These are phyloP conservation scores for Zaprionus ornatus DNA, from an alignment of 1,140 invertebrate genomes.

Conservation along the genomic window DNA sequence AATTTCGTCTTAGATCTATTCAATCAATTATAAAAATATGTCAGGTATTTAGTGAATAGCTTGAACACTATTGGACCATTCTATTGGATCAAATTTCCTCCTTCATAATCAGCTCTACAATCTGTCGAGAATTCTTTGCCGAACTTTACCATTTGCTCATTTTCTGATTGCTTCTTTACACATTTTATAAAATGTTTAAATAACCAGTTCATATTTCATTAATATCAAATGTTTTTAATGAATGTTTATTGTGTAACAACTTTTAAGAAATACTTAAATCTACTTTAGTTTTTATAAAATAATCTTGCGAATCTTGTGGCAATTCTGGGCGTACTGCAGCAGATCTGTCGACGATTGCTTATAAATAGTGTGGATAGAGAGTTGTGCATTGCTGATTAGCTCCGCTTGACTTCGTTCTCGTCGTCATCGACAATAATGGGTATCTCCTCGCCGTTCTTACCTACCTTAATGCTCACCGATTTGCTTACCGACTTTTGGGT, in stretches of 20 bases:
- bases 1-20: too few relatives aligned
- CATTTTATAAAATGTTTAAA: neutral
- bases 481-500: conserved; percentile 81
- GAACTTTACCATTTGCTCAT: too few relatives aligned
- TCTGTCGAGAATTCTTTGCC: too few relatives aligned
- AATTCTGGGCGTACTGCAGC: neutral
- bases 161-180: neutral
- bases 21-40: too few relatives aligned
- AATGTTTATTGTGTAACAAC: neutral
- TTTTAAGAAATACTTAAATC: neutral
- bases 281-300: neutral
- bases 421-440: conserved; percentile 73
- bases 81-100: too few relatives aligned
- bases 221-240: neutral
- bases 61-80: too few relatives aligned
- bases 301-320: neutral
- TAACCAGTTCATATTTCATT: neutral
- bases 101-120: too few relatives aligned
- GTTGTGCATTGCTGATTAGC: conserved; percentile 23
- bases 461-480: conserved; percentile 80
- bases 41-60: too few relatives aligned
- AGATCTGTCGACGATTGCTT: neutral
- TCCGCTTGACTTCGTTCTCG: conserved; percentile 73
- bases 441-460: conserved; percentile 77
- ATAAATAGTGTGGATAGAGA: neutral